phyloP scores from a whole-genome alignment of 2,797 vertebrate genomes.

The Parauchenoglanis punctatus region DNA sequence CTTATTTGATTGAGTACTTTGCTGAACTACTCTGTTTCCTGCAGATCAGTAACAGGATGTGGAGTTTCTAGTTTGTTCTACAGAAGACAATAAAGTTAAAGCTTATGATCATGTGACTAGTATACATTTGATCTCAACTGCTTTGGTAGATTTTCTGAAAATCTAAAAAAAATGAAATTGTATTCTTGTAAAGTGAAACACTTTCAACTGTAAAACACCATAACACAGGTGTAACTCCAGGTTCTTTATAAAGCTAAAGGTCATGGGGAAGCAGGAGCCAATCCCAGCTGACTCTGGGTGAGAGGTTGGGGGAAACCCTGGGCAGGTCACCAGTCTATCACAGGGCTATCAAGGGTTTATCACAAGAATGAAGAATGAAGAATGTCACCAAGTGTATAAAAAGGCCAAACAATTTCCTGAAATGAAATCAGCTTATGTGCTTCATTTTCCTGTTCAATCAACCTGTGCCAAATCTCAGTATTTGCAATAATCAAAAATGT shows the following conservation, averaged over 20 bases:
- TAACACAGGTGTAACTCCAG: neutral
- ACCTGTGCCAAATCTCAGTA: neutral
- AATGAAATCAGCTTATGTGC: neutral
- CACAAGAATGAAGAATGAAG: neutral
- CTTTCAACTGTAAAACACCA: neutral
- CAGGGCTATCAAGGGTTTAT: no score
- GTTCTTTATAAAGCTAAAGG: neutral
- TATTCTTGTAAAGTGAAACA: neutral
- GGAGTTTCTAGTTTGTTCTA: neutral
- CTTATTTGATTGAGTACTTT: neutral
- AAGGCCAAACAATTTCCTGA: neutral
- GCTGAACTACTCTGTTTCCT: neutral
- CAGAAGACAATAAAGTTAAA: neutral
- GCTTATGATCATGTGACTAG: neutral
- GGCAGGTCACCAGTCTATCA: no score
- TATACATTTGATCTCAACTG: neutral
- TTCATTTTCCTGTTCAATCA: neutral
- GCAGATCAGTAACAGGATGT: neutral
- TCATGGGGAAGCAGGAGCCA: no score
- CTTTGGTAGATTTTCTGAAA: neutral
- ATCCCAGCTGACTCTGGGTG: no score
- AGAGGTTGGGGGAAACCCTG: no score
- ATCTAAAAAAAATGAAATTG: neutral
- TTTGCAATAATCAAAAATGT: neutral
- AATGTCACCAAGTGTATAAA: conserved; percentile 1